Evolutionary conservation across 2,888 invertebrate genomes (phyloP).

Genomic region (Dasypogon diadema): DNA sequence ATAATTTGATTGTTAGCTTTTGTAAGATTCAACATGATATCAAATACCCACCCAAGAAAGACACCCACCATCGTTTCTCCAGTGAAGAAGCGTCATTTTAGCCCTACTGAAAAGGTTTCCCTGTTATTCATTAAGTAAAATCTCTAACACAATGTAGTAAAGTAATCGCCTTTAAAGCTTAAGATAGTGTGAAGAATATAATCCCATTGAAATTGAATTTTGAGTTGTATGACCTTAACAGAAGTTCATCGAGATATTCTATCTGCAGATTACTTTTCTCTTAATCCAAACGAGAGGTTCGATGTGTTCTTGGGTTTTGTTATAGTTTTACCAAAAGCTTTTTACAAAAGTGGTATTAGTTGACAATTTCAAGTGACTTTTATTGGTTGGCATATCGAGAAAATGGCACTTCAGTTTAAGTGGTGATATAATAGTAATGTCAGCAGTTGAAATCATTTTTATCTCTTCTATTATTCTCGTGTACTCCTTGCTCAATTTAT

Average conservation of each 20-base stretch:
- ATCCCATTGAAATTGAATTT: conserved; percentile 44
- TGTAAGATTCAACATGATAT: conserved; percentile 29
- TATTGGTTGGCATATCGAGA: too few relatives aligned
- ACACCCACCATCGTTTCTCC: conserved; percentile 9
- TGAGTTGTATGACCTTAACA: conserved; percentile 25
- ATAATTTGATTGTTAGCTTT: conserved; percentile 21
- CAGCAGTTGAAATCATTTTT: too few relatives aligned
- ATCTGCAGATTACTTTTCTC: background rate
- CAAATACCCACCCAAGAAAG: conserved; percentile 7
- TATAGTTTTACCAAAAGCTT: too few relatives aligned
- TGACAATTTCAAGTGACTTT: too few relatives aligned
- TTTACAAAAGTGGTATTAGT: too few relatives aligned
- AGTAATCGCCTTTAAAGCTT: conserved; percentile 38
- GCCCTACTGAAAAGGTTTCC: conserved; percentile 25
- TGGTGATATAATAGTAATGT: too few relatives aligned
- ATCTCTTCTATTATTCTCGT: too few relatives aligned
- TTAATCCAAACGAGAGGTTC: background rate
- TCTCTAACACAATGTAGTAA: conserved; percentile 36
- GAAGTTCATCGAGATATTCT: background rate
- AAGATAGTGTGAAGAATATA: conserved; percentile 34
- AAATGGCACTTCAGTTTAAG: too few relatives aligned
- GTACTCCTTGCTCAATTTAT: too few relatives aligned
- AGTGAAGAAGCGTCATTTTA: conserved; percentile 11
- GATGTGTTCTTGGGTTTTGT: too few relatives aligned
- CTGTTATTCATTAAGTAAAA: conserved; percentile 37